Evolutionary conservation across 2,797 vertebrate genomes (phyloP).

Genomic region (Yasuhikotakia modesta): DNA sequence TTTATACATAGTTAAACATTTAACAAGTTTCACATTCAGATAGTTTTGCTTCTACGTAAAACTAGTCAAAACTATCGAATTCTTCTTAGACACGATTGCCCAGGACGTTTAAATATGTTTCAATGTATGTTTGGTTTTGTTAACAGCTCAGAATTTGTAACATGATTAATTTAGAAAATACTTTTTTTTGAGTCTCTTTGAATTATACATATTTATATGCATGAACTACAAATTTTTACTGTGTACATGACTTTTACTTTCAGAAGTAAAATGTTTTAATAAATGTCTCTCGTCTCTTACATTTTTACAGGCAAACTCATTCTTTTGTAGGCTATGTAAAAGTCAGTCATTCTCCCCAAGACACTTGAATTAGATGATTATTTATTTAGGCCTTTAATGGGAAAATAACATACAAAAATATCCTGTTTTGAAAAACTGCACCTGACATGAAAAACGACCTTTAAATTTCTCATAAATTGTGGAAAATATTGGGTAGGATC

Average conservation of each 20-base stretch:
- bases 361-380: not conserved
- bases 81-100: slow-evolving; percentile 70
- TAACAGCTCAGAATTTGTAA: slow-evolving; percentile 21
- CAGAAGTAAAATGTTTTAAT: slow-evolving; percentile 57
- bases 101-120: slow-evolving; percentile 68
- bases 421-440: not conserved
- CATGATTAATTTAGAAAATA: slow-evolving; percentile 37
- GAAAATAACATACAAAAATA: not conserved
- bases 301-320: not conserved
- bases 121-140: slow-evolving; percentile 39
- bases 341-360: not conserved
- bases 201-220: slow-evolving; percentile 61
- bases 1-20: slow-evolving; percentile 94
- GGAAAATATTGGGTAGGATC: not conserved
- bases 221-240: slow-evolving; percentile 60
- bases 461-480: not conserved
- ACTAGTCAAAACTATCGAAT: slow-evolving; percentile 73
- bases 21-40: slow-evolving; percentile 76
- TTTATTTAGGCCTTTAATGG: not conserved
- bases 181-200: slow-evolving; percentile 31
- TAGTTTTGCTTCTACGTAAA: slow-evolving; percentile 77
- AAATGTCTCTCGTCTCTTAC: not conserved
- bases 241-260: slow-evolving; percentile 57
- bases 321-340: not conserved
- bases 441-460: not conserved